Base-by-base conservation (phyloP, 2,888 invertebrate species). In the Dromius quadrimaculatus region DNA sequence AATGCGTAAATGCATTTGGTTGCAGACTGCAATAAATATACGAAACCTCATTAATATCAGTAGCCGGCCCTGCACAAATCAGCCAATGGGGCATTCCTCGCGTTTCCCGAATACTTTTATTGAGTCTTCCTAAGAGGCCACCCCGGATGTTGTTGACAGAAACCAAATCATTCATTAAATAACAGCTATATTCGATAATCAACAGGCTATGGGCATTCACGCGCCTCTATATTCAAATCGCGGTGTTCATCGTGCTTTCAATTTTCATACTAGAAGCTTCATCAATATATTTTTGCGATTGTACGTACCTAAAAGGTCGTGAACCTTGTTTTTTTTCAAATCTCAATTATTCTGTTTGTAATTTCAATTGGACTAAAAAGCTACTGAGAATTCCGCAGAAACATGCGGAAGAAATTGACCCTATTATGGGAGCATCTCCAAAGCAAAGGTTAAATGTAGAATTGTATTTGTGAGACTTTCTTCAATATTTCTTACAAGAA, bases 101-200 rank as follows among this genome's bases (percentile, higher is more conserved):
- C 59, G 59, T 34, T 59, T 36, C 11, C 6, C 20, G n/a, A 34
- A 36, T 59, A 36, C 59, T 59, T 59, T 59, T 57, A 59, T 59
- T 20, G 36, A 59, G 59, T 36, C 19, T 34, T 59, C 50, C 23
- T 15, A 23, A 23, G 19, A 59, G 59, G 59, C 59, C 59, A 59
- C 59, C 59, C 59, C 36, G 34, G 59, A 59, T 59, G 36, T 59
- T 20, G 59, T 19, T 59, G 59, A 59, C 59, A 59, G 59, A 59
- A 59, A 59, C 59, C 36, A 59, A 59, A 34, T 59, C 36, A 59
- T 36, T 36, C 59, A 59, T 59, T 59, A 59, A 59, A 36, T 59
- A 59, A 59, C 59, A 59, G n/a, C n/a, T n/a, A n/a, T n/a, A n/a
- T n/a, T n/a, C n/a, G n/a, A n/a, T n/a, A n/a, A n/a, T n/a, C n/a